Base-by-base conservation (phyloP, 2,797 vertebrate genomes). In the Cynodonichthys magdalenae region DNA sequence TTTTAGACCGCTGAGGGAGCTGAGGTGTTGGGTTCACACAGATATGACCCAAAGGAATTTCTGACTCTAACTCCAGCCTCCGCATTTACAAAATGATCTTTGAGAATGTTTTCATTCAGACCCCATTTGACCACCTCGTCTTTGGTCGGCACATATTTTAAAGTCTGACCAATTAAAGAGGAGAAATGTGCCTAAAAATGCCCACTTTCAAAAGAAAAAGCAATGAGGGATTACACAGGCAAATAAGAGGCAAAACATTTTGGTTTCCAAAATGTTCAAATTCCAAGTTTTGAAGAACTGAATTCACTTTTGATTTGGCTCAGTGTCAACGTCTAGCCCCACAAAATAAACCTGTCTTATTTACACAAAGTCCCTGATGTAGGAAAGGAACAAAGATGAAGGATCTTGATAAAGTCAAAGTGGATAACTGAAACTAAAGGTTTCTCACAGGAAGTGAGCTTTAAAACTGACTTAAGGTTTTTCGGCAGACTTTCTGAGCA, bases 311-410 rank as follows among this genome's bases (percentile, higher is more conserved):
- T 50, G 42, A 64, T 66, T 45, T 57, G 51, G 53, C 15, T 73
- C 71, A 74, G 77, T 71, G 47, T 83, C 29, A 55, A 78, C 80
- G 62, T 74, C 71, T 47, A 60, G 46, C 42, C 48, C 70, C 27
- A 48, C 4, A 39, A 61, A 67, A 59, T 41, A 47, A 2, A 48
- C 45, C 52, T 57, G 59, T 12, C 53, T 46, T 56, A 57, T 70
- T 67, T 76, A 77, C 34, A 36, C 39, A 51, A 56, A 15, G 58
- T 76, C 82, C 79, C 68, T 18, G 12, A 53, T 53, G 67, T 39
- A 15, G 18, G n/a, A 47, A 20, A 68, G 63, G 57, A 69, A 81
- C 24, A 39, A 66, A 79, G 72, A 83, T 66, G 50, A 62, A 27
- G 69, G 57, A 62, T 9, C 39, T 47, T 72, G 77, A 87, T 84